Conservation (phyloP, 2,888 invertebrate genomes). For the Xanthia togata region DNA sequence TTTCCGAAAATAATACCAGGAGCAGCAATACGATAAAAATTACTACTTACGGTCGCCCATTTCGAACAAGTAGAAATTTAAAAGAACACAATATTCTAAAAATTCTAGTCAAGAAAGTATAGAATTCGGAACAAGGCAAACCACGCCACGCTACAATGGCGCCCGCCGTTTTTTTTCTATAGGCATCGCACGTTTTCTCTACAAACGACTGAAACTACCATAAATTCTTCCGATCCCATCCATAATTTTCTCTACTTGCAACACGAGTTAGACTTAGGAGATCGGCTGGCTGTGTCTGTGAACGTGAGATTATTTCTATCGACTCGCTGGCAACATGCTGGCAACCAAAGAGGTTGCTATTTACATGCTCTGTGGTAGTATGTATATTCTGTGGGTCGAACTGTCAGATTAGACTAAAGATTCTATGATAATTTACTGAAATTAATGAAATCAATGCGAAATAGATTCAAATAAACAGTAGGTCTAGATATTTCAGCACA, state of each 20-base stretch:
- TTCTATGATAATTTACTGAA: no score
- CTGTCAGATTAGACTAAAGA: background rate
- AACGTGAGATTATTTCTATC: no score
- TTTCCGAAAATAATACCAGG: background rate
- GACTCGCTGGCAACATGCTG: no score
- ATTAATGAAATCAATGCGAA: slow-evolving; percentile 15
- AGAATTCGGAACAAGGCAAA: background rate
- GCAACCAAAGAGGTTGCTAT: no score
- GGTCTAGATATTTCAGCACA: background rate
- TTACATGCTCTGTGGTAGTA: no score
- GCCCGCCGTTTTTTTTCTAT: background rate
- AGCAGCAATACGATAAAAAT: background rate
- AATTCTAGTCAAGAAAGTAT: background rate
- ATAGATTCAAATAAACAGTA: background rate
- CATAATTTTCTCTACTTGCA: background rate
- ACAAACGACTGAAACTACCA: no score
- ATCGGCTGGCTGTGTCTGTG: no score
- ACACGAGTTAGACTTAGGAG: background rate
- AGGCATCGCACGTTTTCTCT: background rate
- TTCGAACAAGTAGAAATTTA: background rate
- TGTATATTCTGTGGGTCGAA: no score
- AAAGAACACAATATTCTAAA: background rate
- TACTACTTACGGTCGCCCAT: slow-evolving; percentile 66
- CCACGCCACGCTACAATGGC: slow-evolving; percentile 66
- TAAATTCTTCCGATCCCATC: background rate